Base-by-base conservation (phyloP, 2,113 vertebrate genomes). In the Arvicanthis niloticus region DNA sequence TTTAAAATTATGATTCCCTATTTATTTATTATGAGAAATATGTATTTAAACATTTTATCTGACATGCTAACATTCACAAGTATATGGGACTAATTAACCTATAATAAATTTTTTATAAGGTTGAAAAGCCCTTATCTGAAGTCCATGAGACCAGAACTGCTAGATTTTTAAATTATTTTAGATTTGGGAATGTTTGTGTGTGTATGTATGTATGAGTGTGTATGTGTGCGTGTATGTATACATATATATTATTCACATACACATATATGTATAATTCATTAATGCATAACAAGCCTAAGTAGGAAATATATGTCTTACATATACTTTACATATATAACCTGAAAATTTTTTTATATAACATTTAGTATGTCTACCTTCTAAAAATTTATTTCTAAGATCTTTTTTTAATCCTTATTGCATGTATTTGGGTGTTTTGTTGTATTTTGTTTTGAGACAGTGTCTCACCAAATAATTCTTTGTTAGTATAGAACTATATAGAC, bases 21-120 rank as follows among this genome's bases (percentile, higher is more conserved):
- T 86, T 75, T 53, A 82, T 86, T 89, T 93, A 88, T 76, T 78
- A 94, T 91, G 51, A 42, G 89, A 93, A 96, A 94, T 88, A 88
- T 12, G 56, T 77, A 90, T 58, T 93, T 87, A 80, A 96, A 95
- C 37, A 89, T 68, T 86, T 81, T 91, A 24, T 58, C 24, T 91
- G 34, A 37, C 31, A 94, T 70, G 31, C 80, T 95, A 80, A 96
- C 85, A 89, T 80, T 92, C 40, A 91, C 34, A 91, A 95, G 24
- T 88, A 78, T 48, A 24, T 78, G 10, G 2, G 78, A 81, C 2
- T 95, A 34, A 77, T 0, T 96, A 29, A 19, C 60, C 62, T 87
- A 94, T 51, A 84, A 84, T 72, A 80, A 81, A 70, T 82, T 90
- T 96, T 86, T 80, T 34, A 53, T 70, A 67, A 75, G 58, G 3